Base-by-base conservation (phyloP, 1,140 invertebrate genomes). In the Nymphalis io region DNA sequence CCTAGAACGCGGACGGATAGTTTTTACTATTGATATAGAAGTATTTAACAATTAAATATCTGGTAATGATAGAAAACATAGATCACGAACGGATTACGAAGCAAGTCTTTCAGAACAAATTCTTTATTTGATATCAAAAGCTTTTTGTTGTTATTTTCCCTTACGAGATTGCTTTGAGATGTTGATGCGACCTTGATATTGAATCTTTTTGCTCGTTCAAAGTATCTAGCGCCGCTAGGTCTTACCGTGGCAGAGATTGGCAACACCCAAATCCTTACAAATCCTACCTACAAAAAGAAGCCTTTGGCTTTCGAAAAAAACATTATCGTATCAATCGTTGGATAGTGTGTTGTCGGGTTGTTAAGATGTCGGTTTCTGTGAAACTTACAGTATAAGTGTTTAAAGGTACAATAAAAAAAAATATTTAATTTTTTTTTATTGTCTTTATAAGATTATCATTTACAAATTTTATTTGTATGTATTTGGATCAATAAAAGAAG, bases 211-310 rank as follows among this genome's bases (percentile, higher is more conserved):
- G 63, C 60, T 79, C 79, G 73, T 78, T 78, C 76, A 75, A 84
- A 83, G 80, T 81, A 83, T 84, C 84, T 73, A 72, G 77, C 80
- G 79, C 83, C 81, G 71, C 71, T 70, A 80, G 81, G 78, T 79
- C 78, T 82, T 80, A 76, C 66, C 68, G 76, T 20, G 70, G 13
- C 77, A 75, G 76, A 86, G 83, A 89, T 88, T 86, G 85, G 84
- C 74, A 84, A 77, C 78, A 64, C 73, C 65, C 74, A 88, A 87
- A 90, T 88, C 86, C 84, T 71, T 60, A 80, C 80, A 87, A 89
- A 90, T 89, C 84, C 84, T 60, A 72, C 73, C 60, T 79, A 72
- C 62, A 66, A 66, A 70, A 70, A 70, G 66, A 72, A 81, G 67
- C 75, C 75, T 79, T 79, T 74, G 69, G 60, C 73, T 70, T 65